Conservation (phyloP, 2,113 vertebrate genomes). For the Polyodon spathula region DNA sequence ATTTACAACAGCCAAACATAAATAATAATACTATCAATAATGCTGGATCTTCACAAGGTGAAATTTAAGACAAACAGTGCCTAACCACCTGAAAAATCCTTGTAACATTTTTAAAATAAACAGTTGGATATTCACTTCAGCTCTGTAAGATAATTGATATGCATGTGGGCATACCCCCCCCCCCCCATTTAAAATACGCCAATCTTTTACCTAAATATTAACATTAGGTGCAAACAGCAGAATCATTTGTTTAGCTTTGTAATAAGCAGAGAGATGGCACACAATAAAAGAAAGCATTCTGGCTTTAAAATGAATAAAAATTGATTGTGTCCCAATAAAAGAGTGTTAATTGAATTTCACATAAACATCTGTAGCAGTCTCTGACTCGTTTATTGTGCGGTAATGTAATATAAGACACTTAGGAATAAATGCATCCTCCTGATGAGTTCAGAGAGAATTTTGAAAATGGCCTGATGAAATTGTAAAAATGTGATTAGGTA, state of each 20-base stretch:
- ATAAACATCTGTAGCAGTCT: constrained; percentile 95
- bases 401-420: constrained; percentile 99
- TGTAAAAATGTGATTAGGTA: constrained; percentile 93
- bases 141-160: constrained; percentile 26
- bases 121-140: constrained; percentile 9
- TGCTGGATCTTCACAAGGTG: too few relatives aligned
- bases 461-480: constrained; percentile 97
- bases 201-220: constrained; percentile 64
- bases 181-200: constrained; percentile 46
- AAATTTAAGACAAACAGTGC: too few relatives aligned
- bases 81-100: not conserved
- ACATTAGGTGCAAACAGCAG: constrained; percentile 86
- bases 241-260: constrained; percentile 87
- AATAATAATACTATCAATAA: too few relatives aligned
- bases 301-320: constrained; percentile 99
- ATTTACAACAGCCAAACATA: too few relatives aligned
- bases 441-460: constrained; percentile 93
- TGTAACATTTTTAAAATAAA: not conserved
- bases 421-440: constrained; percentile 93
- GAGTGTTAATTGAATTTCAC: constrained; percentile 99
- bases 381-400: constrained; percentile 76
- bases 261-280: constrained; percentile 82
- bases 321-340: constrained; percentile 99
- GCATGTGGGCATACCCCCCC: constrained; percentile 19
- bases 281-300: constrained; percentile 97